phyloP scores from a whole-genome alignment of 2,113 vertebrate genomes.

The Paradisaea rubra region DNA sequence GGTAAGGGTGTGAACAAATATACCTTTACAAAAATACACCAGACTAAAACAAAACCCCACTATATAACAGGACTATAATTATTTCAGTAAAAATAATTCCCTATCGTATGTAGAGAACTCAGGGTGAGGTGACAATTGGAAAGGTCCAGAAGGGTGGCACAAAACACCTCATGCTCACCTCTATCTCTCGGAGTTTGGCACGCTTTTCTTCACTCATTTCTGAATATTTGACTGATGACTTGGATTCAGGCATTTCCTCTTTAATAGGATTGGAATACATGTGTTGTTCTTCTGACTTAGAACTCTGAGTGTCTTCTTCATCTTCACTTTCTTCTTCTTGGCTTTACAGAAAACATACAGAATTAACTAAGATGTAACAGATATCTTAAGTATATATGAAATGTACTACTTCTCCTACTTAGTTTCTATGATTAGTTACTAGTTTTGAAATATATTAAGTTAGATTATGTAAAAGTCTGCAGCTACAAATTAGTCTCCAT shows the following conservation, averaged over 20 bases:
- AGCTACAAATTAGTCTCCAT: neutral
- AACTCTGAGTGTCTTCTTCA: constrained; percentile 85
- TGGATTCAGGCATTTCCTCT: constrained; percentile 86
- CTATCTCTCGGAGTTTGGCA: constrained; percentile 94
- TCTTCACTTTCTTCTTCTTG: constrained; percentile 85
- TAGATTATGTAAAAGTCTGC: neutral
- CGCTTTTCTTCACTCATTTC: constrained; percentile 98
- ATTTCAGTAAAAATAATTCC: neutral
- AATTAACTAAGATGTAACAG: neutral
- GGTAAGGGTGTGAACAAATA: neutral
- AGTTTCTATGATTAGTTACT: neutral
- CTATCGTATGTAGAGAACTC: neutral
- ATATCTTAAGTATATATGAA: neutral
- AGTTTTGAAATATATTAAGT: neutral
- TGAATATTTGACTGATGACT: constrained; percentile 81
- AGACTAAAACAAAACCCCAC: neutral
- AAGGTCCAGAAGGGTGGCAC: neutral
- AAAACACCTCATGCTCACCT: constrained; percentile 71
- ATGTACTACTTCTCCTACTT: neutral
- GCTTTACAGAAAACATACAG: constrained; percentile 63
- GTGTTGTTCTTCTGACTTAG: constrained; percentile 84
- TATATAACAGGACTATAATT: neutral
- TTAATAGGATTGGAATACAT: constrained; percentile 85
- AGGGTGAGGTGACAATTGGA: neutral
- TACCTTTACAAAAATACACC: neutral